Base-by-base conservation (phyloP, 2,888 invertebrate species). In the Dione vanillae region DNA sequence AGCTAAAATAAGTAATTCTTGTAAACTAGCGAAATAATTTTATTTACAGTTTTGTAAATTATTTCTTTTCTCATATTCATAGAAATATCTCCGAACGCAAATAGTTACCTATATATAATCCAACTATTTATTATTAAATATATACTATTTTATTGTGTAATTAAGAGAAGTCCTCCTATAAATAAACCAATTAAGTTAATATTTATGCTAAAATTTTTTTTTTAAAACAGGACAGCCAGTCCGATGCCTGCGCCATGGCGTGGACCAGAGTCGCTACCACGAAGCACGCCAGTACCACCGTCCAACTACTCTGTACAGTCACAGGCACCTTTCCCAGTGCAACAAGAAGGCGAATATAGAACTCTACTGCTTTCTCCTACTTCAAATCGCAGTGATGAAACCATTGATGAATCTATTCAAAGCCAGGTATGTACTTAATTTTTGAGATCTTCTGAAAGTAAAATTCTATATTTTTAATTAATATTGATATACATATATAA, bases 211-310 rank as follows among this genome's bases (percentile, higher is more conserved):
- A 16, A 16, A 14, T 45, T 10, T 52, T 27, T 51, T 56, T 66
- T 41, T 69, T 7, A 37, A 1, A 51, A 16, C 78, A 93, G 93
- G 83, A 89, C 89, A 37, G 94, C 94, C 27, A 95, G 95, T 76
- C 95, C 95, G 10, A 86, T 93, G 74, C 89, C 94, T 59, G 78
- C 85, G 5, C 80, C 82, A 19, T 94, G 88, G 93, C 94, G 88
- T 59, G 90, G 94, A 49, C 94, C 94, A 40, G 94, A 94, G 81
- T 95, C 92, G 0, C 92, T 95, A 35, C 94, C 94, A 1, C 86
- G 92, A 74, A 80, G 81, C 75, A 90, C 92, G 0, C 91, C 92
- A 0, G 83, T 94, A 76, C 94, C 94, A 11, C 80, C 79, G 47
- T 64, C 64, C 12, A 47, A 40, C 14, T 37, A 49, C 37, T 37